These are phyloP conservation scores for Platygyra sinensis DNA, from an alignment of 64 coral and sea anemone genomes.

Conservation along the genomic window DNA sequence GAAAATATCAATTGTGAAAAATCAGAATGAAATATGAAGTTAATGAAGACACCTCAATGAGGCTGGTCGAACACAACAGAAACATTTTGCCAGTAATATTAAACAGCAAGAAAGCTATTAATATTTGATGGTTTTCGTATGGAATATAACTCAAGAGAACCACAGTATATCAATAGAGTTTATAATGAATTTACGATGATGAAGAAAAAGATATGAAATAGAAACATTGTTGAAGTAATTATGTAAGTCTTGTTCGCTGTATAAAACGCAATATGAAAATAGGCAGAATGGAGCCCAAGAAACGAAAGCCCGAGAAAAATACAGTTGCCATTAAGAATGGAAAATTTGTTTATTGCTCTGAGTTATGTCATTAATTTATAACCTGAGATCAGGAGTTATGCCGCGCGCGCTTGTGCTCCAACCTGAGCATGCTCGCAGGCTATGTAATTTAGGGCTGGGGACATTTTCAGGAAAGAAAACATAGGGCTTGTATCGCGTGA, in stretches of 20 bases:
- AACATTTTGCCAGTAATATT: constrained; percentile 4
- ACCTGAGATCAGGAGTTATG: too few species aligned
- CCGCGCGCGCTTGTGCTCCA: too few species aligned
- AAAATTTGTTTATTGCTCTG: too few species aligned
- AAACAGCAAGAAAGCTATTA: constrained; percentile 26
- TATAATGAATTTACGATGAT: background rate
- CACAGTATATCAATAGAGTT: constrained; percentile 1
- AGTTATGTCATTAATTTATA: too few species aligned
- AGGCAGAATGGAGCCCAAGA: too few species aligned
- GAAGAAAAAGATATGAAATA: background rate
- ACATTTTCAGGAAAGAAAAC: background rate
- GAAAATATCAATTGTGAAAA: background rate
- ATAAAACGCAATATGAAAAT: too few species aligned
- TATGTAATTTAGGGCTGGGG: background rate
- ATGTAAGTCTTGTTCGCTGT: background rate
- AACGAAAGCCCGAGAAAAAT: background rate
- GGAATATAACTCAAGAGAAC: constrained; percentile 7
- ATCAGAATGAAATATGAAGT: constrained; percentile 8
- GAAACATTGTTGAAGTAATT: background rate
- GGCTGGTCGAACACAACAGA: background rate
- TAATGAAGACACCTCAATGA: background rate
- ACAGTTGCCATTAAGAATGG: background rate
- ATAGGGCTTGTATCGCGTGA: background rate
- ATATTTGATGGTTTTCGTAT: constrained; percentile 38
- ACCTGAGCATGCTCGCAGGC: background rate